These are phyloP conservation scores for Carduelis carduelis DNA, from an alignment of 2,797 vertebrate species.

Conservation along the genomic window DNA sequence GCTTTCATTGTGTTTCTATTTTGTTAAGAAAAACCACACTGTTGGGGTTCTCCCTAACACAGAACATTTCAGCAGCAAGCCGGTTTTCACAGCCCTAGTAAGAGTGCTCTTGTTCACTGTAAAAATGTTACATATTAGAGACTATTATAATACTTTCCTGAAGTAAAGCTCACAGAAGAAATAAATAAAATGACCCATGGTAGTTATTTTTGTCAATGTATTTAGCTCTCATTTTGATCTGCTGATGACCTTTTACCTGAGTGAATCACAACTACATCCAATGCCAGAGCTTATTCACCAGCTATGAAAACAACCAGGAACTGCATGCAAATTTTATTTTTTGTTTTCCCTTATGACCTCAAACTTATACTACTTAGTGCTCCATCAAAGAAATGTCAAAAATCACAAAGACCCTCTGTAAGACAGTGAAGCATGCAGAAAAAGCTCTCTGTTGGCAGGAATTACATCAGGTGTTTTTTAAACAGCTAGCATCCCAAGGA, in stretches of 20 bases:
- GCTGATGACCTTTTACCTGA: conserved; percentile 46
- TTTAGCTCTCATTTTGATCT: conserved; percentile 48
- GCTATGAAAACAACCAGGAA: conserved; percentile 25
- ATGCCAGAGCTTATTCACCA: conserved; percentile 23
- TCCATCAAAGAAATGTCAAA: not conserved
- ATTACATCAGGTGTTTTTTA: not conserved
- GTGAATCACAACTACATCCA: conserved; percentile 35
- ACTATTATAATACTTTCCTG: not conserved
- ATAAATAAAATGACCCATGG: not conserved
- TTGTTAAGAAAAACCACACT: not conserved
- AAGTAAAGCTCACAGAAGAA: not conserved
- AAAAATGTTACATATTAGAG: not conserved
- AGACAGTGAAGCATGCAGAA: not conserved
- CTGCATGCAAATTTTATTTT: conserved; percentile 9
- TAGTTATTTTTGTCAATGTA: conserved; percentile 29
- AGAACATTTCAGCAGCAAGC: not conserved
- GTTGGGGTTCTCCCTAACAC: not conserved
- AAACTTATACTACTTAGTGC: not conserved
- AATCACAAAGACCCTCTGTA: not conserved
- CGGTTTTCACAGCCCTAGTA: not conserved
- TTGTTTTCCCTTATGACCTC: conserved; percentile 1
- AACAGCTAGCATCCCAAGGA: not conserved
- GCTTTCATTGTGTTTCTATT: not conserved
- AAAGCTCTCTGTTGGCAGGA: not conserved
- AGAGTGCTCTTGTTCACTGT: not conserved